These are phyloP conservation scores for Conistra vaccinii DNA, from an alignment of 2,888 invertebrate genomes.

Conservation along the genomic window DNA sequence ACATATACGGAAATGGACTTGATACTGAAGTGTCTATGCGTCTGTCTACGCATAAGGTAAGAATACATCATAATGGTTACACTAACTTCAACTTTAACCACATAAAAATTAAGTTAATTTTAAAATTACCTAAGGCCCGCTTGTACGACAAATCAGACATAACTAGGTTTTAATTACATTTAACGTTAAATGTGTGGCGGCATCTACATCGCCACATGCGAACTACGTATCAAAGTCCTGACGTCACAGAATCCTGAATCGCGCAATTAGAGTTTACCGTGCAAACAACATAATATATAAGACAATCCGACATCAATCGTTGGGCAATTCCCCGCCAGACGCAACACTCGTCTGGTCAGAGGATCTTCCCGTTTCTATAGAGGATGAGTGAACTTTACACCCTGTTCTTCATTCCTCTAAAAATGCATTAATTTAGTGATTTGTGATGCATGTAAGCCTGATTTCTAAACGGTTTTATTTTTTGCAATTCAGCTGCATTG, in stretches of 20 bases:
- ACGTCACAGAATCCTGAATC: too few relatives aligned
- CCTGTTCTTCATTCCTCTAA: too few relatives aligned
- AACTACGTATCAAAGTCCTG: too few relatives aligned
- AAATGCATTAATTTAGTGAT: background rate
- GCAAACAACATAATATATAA: too few relatives aligned
- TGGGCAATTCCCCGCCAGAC: too few relatives aligned
- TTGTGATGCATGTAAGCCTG: background rate
- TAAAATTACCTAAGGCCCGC: background rate
- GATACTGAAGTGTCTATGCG: slow-evolving; percentile 93
- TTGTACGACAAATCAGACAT: background rate
- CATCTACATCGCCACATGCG: too few relatives aligned
- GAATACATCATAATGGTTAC: slow-evolving; percentile 39
- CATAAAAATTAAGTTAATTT: fast-evolving
- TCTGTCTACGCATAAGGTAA: slow-evolving; percentile 92
- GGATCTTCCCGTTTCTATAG: too few relatives aligned
- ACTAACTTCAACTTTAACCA: background rate
- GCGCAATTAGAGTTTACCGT: too few relatives aligned
- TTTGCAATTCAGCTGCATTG: background rate
- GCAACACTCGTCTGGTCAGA: too few relatives aligned
- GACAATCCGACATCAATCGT: too few relatives aligned
- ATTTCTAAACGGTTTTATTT: background rate
- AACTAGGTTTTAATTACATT: background rate
- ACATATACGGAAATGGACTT: slow-evolving; percentile 92
- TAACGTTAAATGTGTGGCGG: too few relatives aligned
- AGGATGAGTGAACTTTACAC: too few relatives aligned